phyloP scores from a whole-genome alignment of 1,140 invertebrate species.

The Mactra quadrangularis region DNA sequence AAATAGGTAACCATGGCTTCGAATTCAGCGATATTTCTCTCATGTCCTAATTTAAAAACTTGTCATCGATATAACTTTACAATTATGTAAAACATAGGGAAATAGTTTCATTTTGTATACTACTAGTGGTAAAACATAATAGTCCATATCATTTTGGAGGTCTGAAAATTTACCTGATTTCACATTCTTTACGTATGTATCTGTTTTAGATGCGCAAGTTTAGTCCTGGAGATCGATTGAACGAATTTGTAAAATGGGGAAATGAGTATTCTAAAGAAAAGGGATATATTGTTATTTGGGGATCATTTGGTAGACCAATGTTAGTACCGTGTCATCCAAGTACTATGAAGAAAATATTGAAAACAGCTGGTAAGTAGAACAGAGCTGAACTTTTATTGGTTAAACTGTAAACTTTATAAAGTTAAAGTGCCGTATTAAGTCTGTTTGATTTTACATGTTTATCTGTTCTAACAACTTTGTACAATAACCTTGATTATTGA shows the following conservation, averaged over 20 bases:
- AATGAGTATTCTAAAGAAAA: conserved; percentile 20
- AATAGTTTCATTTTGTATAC: no score
- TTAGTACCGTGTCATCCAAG: conserved; percentile 22
- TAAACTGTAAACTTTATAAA: not conserved
- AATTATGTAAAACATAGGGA: no score
- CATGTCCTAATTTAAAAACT: no score
- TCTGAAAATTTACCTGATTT: no score
- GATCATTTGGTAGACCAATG: not conserved
- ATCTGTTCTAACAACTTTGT: not conserved
- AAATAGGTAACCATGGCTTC: no score
- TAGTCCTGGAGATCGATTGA: not conserved
- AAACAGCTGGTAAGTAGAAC: conserved; percentile 37
- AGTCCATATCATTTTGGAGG: no score
- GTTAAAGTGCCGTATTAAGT: not conserved
- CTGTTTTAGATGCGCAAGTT: conserved; percentile 15
- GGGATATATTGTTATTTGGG: conserved; percentile 24
- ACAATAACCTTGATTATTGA: no score
- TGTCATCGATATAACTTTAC: no score
- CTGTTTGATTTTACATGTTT: not conserved
- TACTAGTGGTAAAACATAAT: no score
- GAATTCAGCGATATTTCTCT: no score
- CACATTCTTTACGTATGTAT: no score
- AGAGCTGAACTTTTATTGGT: not conserved
- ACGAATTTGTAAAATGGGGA: conserved; percentile 19
- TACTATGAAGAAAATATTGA: conserved; percentile 29